Conservation (phyloP, 2,888 invertebrate species). For the Dendrolimus pini region DNA sequence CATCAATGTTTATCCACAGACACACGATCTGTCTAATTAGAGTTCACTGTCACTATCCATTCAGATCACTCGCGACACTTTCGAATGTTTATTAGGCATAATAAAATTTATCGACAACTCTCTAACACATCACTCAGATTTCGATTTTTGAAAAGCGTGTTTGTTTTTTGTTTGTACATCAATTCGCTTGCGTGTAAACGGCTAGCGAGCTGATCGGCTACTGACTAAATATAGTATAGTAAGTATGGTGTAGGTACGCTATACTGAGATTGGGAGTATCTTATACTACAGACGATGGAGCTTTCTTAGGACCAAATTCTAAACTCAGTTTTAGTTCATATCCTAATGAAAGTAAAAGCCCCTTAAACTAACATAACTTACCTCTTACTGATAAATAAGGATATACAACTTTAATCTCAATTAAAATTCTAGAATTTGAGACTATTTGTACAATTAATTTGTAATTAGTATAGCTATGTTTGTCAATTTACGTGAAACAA, state of each 20-base stretch:
- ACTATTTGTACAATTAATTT: no score
- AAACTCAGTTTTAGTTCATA: no score
- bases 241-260: neutral
- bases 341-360: no score
- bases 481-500: no score
- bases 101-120: constrained; percentile 26
- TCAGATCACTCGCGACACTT: constrained; percentile 25
- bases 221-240: constrained; percentile 33
- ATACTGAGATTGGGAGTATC: neutral
- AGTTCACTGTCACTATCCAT: constrained; percentile 28
- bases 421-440: no score
- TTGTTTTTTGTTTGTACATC: constrained; percentile 18
- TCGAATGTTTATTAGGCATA: constrained; percentile 27
- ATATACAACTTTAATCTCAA: no score
- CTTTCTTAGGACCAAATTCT: no score
- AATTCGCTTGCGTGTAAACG: constrained; percentile 49
- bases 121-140: constrained; percentile 15
- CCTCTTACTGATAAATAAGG: no score
- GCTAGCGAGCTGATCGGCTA: constrained; percentile 49
- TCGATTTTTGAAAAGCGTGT: constrained; percentile 24
- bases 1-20: constrained; percentile 22
- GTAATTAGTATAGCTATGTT: no score
- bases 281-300: neutral
- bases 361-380: no score
- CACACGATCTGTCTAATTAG: constrained; percentile 22